Conservation (phyloP, 2,797 vertebrate genomes). For the Acanthiza pusilla region DNA sequence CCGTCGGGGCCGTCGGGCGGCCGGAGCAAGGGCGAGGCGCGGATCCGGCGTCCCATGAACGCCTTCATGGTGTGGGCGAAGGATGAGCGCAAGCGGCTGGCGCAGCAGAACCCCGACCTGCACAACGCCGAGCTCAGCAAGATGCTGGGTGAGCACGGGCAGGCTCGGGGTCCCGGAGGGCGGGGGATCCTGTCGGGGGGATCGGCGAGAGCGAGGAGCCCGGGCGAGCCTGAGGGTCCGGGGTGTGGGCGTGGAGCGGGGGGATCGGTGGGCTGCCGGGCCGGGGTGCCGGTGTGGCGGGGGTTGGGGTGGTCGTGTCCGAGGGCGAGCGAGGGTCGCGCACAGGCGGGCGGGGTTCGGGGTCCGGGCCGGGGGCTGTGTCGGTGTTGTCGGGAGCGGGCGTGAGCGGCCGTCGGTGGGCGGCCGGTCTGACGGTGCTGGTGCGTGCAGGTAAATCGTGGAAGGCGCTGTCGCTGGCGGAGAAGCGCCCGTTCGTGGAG, state of each 20-base stretch:
- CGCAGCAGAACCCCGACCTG: slow-evolving; percentile 94
- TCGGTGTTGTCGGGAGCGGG: accelerated
- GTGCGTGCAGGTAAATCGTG: slow-evolving; percentile 72
- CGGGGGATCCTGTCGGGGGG: background rate
- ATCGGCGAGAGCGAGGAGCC: accelerated
- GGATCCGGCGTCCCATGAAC: slow-evolving; percentile 96
- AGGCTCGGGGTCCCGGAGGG: background rate
- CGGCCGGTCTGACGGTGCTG: background rate
- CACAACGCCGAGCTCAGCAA: slow-evolving; percentile 97
- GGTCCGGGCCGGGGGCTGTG: no score
- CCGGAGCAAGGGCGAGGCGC: slow-evolving; percentile 83
- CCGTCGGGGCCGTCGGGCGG: slow-evolving; percentile 42
- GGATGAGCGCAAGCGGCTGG: slow-evolving; percentile 95
- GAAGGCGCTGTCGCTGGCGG: slow-evolving; percentile 86
- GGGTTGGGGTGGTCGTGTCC: background rate
- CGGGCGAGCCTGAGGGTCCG: accelerated
- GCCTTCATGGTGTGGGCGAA: slow-evolving; percentile 99
- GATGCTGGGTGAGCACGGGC: slow-evolving; percentile 88
- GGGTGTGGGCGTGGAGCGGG: no score
- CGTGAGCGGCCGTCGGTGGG: accelerated
- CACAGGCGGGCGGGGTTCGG: no score
- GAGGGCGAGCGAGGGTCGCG: background rate
- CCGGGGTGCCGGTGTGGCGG: background rate
- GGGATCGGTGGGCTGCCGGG: accelerated
- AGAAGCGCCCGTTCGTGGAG: slow-evolving; percentile 95